Conservation (phyloP, 2,888 invertebrate genomes). For the Cantharis rustica region DNA sequence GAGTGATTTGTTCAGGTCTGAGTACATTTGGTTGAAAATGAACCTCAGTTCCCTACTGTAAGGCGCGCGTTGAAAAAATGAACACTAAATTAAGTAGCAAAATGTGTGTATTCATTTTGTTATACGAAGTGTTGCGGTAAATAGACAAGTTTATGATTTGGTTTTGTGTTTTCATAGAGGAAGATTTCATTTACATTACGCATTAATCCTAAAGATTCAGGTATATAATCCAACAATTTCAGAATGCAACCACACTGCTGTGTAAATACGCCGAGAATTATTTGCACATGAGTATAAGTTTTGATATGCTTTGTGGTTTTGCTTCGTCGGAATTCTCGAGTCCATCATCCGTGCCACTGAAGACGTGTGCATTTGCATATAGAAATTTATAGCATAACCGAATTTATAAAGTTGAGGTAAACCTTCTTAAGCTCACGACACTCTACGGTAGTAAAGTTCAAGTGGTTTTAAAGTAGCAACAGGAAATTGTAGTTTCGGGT, state of each 20-base stretch:
- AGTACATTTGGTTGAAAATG: no score
- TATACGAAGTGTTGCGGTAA: background rate
- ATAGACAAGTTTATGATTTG: background rate
- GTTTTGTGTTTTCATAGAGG: background rate
- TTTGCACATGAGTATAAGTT: conserved; percentile 23
- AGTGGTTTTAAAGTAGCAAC: conserved; percentile 18
- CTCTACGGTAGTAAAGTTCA: conserved; percentile 18
- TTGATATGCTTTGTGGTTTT: conserved; percentile 20
- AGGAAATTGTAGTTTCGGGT: background rate
- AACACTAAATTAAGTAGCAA: background rate
- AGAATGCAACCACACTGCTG: conserved; percentile 9
- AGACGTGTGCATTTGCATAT: conserved; percentile 25
- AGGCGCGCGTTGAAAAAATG: no score
- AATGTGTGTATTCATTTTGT: background rate
- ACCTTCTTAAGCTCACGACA: background rate
- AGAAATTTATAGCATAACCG: conserved; percentile 18
- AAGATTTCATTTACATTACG: background rate
- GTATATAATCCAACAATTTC: background rate
- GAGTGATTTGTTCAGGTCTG: no score
- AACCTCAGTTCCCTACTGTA: no score
- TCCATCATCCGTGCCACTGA: conserved; percentile 11
- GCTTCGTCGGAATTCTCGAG: conserved; percentile 12
- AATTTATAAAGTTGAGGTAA: conserved; percentile 14
- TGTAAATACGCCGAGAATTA: conserved; percentile 22
- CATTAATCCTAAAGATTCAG: background rate